phyloP scores from a whole-genome alignment of 2,113 vertebrate genomes.

The Aptenodytes forsteri region DNA sequence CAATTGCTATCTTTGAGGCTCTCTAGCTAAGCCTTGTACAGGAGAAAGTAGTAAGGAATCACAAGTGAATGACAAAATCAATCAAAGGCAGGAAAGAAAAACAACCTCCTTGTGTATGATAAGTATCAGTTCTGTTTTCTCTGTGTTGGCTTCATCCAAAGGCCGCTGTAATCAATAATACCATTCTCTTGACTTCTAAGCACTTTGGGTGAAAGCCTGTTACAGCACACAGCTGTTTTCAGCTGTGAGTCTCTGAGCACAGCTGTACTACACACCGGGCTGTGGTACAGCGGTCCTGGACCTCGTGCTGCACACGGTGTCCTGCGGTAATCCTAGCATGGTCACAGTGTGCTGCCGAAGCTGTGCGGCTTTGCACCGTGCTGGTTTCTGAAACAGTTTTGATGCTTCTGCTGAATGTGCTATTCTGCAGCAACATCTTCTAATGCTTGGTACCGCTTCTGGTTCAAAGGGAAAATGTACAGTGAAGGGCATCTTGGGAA shows the following conservation, averaged over 20 bases:
- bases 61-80: slow-evolving; percentile 31
- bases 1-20: not conserved
- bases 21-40: not conserved
- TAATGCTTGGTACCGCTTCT: not conserved
- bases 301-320: rapidly evolving
- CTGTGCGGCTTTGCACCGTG: not conserved
- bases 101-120: not conserved
- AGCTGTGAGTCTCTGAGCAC: not conserved
- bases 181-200: not conserved
- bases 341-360: rapidly evolving
- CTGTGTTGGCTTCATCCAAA: not conserved
- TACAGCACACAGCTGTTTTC: not conserved
- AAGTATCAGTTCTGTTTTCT: not conserved
- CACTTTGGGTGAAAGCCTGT: not conserved
- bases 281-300: not conserved
- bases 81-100: slow-evolving; percentile 7
- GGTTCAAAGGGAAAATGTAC: not conserved
- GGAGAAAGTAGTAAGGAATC: not conserved
- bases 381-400: not conserved
- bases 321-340: not conserved
- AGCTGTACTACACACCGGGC: rapidly evolving
- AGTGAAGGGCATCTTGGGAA: not conserved
- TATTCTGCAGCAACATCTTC: not conserved
- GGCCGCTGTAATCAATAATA: not conserved
- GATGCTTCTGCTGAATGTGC: not conserved